phyloP scores from a whole-genome alignment of 2,888 invertebrate genomes.

The Himalopsyche kuldschensis region DNA sequence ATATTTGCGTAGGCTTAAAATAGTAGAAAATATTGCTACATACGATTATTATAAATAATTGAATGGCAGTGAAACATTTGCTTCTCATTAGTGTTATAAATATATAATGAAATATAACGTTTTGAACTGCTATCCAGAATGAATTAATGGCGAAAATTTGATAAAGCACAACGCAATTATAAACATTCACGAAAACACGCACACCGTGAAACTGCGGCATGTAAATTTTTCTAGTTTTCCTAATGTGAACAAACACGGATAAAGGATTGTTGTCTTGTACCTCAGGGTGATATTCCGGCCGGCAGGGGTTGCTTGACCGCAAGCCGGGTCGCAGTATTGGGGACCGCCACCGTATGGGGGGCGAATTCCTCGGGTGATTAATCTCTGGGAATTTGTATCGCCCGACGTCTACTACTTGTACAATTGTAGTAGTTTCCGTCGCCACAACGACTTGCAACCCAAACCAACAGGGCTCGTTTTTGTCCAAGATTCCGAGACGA shows the following conservation, averaged over 20 bases:
- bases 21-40: no score
- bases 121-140: no score
- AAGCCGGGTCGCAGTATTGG: slow-evolving; percentile 3
- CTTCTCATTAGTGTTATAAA: no score
- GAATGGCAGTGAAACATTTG: no score
- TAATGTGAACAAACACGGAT: background rate
- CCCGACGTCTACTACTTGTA: slow-evolving; percentile 5
- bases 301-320: background rate
- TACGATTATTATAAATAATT: no score
- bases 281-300: background rate
- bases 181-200: background rate
- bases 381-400: slow-evolving; percentile 34
- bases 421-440: background rate
- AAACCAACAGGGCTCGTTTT: background rate
- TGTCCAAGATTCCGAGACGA: background rate
- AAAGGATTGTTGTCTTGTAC: background rate
- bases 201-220: background rate
- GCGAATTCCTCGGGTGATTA: slow-evolving; percentile 38
- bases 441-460: slow-evolving; percentile 28
- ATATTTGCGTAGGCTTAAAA: no score
- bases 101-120: no score
- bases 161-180: background rate
- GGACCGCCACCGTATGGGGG: background rate
- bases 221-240: background rate
- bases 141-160: background rate